A percentile compares a stretch with the other conserved stretches of the same genome.
Conservation (phyloP, 92 coral and sea anemone genomes). For the Umimayanthus chanpuru region DNA sequence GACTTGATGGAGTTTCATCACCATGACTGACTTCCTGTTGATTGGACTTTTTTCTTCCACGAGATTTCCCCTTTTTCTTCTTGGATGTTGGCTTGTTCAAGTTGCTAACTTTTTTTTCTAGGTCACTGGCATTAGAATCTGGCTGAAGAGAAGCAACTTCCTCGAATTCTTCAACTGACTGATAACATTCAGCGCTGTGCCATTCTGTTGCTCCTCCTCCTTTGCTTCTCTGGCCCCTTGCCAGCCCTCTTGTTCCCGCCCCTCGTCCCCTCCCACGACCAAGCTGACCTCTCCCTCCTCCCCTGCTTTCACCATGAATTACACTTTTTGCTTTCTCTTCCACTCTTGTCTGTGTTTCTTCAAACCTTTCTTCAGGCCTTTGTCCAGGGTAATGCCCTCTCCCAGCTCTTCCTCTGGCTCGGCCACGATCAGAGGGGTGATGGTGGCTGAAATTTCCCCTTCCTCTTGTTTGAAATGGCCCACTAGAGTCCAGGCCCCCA, state of each 20-base stretch:
- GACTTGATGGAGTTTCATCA: neutral
- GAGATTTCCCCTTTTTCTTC: neutral
- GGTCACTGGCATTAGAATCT: neutral
- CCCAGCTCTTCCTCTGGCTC: neutral
- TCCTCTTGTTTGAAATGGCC: neutral
- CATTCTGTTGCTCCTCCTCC: neutral
- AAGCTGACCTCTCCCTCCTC: neutral
- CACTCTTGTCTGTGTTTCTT: neutral
- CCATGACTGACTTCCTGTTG: neutral
- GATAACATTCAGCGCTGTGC: neutral
- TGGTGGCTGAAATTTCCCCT: neutral
- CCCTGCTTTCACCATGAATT: neutral
- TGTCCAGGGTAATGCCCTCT: neutral
- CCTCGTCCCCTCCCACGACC: constrained; percentile 16
- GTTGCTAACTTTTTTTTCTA: constrained; percentile 2
- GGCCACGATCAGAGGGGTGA: neutral
- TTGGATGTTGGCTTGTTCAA: neutral
- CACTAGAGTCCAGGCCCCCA: neutral
- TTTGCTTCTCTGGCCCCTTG: neutral
- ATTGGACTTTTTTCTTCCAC: neutral
- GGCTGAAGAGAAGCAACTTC: neutral
- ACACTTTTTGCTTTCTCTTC: neutral
- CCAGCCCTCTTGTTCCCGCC: neutral
- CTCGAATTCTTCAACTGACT: neutral
- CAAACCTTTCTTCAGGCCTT: neutral